Conservation (phyloP, 2,113 vertebrate genomes). For the Prunella fulvescens region DNA sequence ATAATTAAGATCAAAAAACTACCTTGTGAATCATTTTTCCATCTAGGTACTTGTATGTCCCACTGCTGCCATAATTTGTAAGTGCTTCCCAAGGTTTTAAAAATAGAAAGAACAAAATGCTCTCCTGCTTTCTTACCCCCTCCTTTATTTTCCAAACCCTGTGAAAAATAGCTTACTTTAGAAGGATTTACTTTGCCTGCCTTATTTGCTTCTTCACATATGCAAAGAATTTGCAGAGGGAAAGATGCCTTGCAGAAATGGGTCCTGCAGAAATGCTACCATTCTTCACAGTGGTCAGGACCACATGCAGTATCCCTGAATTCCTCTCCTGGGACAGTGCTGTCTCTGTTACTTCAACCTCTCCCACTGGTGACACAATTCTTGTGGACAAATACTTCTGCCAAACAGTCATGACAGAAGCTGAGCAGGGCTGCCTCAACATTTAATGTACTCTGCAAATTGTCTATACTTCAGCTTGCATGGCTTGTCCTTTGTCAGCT, state of each 20-base stretch:
- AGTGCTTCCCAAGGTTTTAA: slow-evolving; percentile 48
- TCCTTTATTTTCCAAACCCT: slow-evolving; percentile 42
- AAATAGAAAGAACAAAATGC: slow-evolving; percentile 57
- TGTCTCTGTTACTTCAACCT: neutral
- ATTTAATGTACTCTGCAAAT: neutral
- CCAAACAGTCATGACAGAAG: neutral
- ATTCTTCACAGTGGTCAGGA: neutral
- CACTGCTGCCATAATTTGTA: neutral
- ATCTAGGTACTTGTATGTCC: neutral
- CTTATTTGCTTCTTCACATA: neutral
- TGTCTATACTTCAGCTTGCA: neutral
- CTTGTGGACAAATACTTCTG: slow-evolving; percentile 13
- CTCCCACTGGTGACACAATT: neutral
- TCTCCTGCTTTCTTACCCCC: neutral
- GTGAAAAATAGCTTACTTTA: slow-evolving; percentile 28
- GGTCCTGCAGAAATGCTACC: neutral
- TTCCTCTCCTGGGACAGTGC: neutral
- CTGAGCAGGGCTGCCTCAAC: neutral
- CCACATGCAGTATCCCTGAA: neutral
- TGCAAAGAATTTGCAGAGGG: neutral
- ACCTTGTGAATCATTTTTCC: neutral
- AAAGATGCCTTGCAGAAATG: neutral
- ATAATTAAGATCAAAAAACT: neutral
- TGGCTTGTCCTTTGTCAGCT: neutral
- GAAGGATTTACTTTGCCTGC: neutral